Conservation (phyloP, 2,797 vertebrate genomes). For the Acanthopagrus latus region DNA sequence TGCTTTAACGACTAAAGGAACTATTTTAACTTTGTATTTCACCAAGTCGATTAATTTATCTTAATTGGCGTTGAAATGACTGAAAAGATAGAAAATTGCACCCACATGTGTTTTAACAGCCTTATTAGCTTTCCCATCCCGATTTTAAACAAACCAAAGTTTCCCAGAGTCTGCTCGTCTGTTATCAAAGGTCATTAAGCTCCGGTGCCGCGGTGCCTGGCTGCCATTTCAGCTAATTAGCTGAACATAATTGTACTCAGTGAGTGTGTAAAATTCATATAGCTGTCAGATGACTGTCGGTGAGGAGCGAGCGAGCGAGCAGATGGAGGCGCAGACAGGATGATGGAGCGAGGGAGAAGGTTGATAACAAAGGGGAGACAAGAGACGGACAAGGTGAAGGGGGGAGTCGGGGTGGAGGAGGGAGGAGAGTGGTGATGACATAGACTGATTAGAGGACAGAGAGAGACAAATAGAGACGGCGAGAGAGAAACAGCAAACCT, state of each 20-base stretch:
- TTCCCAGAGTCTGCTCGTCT: constrained; percentile 24
- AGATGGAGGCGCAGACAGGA: constrained; percentile 54
- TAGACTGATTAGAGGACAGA: constrained; percentile 49
- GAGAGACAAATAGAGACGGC: constrained; percentile 27
- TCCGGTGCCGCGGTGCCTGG: constrained; percentile 4
- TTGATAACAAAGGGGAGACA: constrained; percentile 26
- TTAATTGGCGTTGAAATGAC: background rate
- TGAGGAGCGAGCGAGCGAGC: constrained; percentile 22
- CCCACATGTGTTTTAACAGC: background rate
- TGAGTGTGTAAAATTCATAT: constrained; percentile 60
- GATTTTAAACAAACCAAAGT: constrained; percentile 22
- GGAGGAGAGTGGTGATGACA: constrained; percentile 34
- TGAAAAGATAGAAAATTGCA: background rate
- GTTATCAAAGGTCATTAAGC: constrained; percentile 49
- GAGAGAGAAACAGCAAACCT: constrained; percentile 1
- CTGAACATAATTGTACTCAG: constrained; percentile 44
- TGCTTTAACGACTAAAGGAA: background rate
- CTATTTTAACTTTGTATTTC: no score
- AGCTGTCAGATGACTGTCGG: constrained; percentile 52
- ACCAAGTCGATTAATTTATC: background rate
- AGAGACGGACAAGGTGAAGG: constrained; percentile 54
- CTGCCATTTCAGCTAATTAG: constrained; percentile 62
- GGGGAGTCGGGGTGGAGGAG: background rate
- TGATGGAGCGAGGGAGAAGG: constrained; percentile 45
- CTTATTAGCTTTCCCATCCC: background rate